Base-by-base conservation (phyloP, 1,140 invertebrate genomes). In the Drosophila pallidifrons region DNA sequence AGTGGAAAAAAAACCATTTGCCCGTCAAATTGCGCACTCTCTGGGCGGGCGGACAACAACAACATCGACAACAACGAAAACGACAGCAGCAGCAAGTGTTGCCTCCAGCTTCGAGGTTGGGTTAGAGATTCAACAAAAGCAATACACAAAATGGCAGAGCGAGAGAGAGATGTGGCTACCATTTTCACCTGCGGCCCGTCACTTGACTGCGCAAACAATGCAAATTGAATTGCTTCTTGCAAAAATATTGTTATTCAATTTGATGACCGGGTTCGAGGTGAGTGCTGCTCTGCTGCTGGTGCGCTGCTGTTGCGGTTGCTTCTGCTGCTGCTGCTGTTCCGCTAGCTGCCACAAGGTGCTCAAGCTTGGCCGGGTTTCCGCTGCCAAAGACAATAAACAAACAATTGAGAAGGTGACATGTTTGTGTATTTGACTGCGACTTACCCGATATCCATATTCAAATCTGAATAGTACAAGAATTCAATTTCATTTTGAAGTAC, bases 191-290 rank as follows among this genome's bases (percentile, higher is more conserved):
- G 72, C 70, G 66, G 63, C 61, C 61, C 52, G 54, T 65, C 71
- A 64, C 58, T 67, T 63, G 49, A 46, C 57, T 54, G 64, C 6
- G 32, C 70, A 78, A 72, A 70, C 82, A 82, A 82, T 82, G 82
- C 64, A 82, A 86, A 82, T 86, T 87, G 82, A 86, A 87, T 79
- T 87, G 81, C 45, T 74, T 49, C 65, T 59, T 77, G 68, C 64
- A 52, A 77, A 82, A 86, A 86, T 86, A 86, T 86, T 86, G 73
- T 87, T 69, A 74, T 86, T 86, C 72, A 86, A 86, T 86, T 86
- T 87, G 76, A 82, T 64, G 68, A 69, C 13, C 5, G 41, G 10
- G 16, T 7, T 13, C 11, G 10, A 38, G 28, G 46, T 16, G 5
- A 45, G 49, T 15, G 64, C 41, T 47, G 30, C 38, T 16, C 20